Percentiles rank a stretch among this genome's conserved stretches.
These are phyloP conservation scores for Atractosteus spatula DNA, from an alignment of 2,113 vertebrate species.

Conservation along the genomic window DNA sequence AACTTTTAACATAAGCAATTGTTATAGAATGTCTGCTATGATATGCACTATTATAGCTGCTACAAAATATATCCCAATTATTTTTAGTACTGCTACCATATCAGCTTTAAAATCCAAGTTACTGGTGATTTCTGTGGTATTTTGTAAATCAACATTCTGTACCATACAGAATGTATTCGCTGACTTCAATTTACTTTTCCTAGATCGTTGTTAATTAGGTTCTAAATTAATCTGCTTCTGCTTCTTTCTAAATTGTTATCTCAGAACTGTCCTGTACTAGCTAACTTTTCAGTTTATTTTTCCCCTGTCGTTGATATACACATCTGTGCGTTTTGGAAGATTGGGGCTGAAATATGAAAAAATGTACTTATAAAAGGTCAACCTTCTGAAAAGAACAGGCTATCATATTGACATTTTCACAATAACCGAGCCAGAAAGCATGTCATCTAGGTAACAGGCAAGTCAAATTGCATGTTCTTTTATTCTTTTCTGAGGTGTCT, in stretches of 20 bases:
- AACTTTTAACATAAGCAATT: no score
- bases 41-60: no score
- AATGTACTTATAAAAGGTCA: conserved; percentile 15
- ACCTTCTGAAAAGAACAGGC: neutral
- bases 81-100: no score
- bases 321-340: neutral
- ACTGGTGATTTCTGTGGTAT: no score
- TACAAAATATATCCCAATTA: no score
- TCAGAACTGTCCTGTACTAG: neutral
- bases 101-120: no score
- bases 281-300: neutral
- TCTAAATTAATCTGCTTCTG: neutral
- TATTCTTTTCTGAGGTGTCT: conserved; percentile 53
- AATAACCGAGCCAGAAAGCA: neutral
- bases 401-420: conserved; percentile 10
- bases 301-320: neutral
- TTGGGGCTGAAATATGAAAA: neutral
- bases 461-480: conserved; percentile 48
- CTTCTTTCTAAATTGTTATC: no score
- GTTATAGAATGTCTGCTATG: no score
- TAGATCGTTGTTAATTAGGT: no score
- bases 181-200: no score
- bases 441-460: conserved; percentile 19
- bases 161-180: no score
- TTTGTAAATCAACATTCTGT: no score